Conservation (phyloP, 2,113 vertebrate genomes). For the Oenanthe melanoleuca region DNA sequence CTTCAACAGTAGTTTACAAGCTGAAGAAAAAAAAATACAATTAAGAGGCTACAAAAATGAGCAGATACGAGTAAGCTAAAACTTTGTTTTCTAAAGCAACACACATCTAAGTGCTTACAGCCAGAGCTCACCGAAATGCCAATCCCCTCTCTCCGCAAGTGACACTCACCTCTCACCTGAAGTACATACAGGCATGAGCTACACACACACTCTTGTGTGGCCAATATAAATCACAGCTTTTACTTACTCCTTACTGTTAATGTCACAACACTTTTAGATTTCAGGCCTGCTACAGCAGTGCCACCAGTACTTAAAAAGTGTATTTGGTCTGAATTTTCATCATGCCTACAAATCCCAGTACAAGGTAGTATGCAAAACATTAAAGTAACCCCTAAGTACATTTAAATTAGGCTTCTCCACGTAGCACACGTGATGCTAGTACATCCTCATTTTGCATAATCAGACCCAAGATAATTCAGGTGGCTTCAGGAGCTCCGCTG, state of each 20-base stretch:
- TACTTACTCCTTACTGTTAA: not conserved
- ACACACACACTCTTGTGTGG: not conserved
- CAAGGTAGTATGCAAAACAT: not conserved
- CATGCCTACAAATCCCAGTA: not conserved
- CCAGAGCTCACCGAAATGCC: not conserved
- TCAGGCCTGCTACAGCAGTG: not conserved
- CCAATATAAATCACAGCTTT: not conserved
- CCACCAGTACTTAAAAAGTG: not conserved
- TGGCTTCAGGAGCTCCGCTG: not conserved
- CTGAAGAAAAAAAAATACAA: not conserved
- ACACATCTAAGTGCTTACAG: not conserved
- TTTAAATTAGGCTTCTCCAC: not conserved
- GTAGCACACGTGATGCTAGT: not conserved
- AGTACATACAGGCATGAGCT: not conserved
- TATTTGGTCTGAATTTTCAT: not conserved
- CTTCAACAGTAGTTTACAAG: not conserved
- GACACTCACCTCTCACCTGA: not conserved
- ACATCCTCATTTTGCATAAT: not conserved
- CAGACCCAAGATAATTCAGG: not conserved
- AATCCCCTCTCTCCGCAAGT: not conserved
- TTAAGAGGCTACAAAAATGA: not conserved
- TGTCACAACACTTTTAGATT: not conserved
- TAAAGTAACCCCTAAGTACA: not conserved
- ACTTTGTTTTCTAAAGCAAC: not conserved
- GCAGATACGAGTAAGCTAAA: not conserved